Conservation (phyloP, 2,113 vertebrate species). For the Alexandromys fortis region DNA sequence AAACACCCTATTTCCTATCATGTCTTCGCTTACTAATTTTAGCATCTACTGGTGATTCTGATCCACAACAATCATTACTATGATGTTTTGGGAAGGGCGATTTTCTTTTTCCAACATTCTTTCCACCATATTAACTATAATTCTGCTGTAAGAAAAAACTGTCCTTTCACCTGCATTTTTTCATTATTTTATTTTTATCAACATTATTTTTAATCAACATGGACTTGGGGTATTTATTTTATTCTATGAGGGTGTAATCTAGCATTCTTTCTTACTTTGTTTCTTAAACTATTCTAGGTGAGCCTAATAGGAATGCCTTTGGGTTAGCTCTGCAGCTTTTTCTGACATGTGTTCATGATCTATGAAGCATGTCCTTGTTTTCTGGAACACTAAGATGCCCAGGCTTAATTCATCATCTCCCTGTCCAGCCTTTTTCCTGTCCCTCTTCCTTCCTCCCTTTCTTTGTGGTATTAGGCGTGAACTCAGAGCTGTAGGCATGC, state of each 20-base stretch:
- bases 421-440: neutral
- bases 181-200: constrained; percentile 32
- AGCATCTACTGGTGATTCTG: neutral
- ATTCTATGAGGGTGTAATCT: neutral
- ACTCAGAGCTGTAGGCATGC: no score
- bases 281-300: neutral
- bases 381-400: neutral
- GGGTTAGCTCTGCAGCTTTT: neutral
- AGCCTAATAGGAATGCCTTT: neutral
- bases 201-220: neutral
- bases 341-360: neutral
- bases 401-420: neutral
- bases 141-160: constrained; percentile 10
- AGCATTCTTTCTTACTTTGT: constrained; percentile 43
- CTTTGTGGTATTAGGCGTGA: neutral
- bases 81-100: neutral
- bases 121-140: neutral
- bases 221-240: constrained; percentile 14
- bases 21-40: neutral
- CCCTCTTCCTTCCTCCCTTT: neutral
- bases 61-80: neutral
- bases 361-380: neutral
- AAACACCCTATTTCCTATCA: neutral
- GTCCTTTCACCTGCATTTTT: neutral
- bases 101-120: constrained; percentile 13